phyloP scores from a whole-genome alignment of 2,797 vertebrate species.

The Pogonophryne albipinna region DNA sequence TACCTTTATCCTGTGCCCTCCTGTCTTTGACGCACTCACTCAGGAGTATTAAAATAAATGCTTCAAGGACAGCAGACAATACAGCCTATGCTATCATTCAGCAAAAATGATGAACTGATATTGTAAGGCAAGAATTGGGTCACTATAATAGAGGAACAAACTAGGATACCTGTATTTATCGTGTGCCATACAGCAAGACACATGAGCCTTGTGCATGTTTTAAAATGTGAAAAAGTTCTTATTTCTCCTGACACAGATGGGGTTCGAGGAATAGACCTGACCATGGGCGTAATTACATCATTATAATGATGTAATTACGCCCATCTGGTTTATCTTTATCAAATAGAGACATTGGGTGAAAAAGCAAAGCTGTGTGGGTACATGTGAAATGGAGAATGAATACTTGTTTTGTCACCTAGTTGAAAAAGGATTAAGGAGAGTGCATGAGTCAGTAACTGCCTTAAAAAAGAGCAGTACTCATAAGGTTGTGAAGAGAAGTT shows the following conservation, averaged over 20 bases:
- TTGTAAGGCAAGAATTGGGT: conserved; percentile 12
- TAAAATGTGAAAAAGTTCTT: conserved; percentile 5
- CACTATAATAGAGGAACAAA: neutral
- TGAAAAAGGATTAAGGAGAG: neutral
- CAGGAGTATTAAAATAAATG: no score
- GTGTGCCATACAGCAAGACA: neutral
- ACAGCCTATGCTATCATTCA: neutral
- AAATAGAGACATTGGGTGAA: neutral
- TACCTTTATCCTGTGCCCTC: conserved; percentile 9
- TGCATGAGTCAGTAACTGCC: neutral
- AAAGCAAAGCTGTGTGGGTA: neutral
- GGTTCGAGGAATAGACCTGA: neutral
- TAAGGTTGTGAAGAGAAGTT: neutral
- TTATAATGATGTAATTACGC: no score
- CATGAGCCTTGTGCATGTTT: neutral
- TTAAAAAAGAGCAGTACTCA: neutral
- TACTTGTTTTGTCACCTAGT: neutral
- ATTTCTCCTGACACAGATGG: neutral
- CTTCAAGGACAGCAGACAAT: conserved; percentile 21
- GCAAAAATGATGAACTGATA: conserved; percentile 19
- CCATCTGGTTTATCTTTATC: neutral
- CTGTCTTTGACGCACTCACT: conserved; percentile 1
- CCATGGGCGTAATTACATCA: neutral
- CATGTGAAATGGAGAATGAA: neutral
- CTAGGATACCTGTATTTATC: conserved; percentile 1